These are phyloP conservation scores for Mythimna vitellina DNA, from an alignment of 2,888 invertebrate species.

Conservation along the genomic window DNA sequence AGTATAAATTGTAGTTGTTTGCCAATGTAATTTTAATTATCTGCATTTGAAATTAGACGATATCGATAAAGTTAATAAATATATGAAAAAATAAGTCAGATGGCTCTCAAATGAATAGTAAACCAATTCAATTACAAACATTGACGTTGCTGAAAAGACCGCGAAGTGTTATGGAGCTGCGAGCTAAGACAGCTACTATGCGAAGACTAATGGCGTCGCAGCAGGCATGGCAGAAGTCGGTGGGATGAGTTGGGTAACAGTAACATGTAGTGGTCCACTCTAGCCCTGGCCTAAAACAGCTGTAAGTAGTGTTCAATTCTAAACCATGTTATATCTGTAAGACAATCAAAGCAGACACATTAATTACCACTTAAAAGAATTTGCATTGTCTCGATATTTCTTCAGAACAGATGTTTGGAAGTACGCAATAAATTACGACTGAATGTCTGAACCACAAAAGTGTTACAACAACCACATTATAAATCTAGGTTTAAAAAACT, in stretches of 20 bases:
- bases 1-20: not conserved
- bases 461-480: slow-evolving; percentile 52
- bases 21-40: not conserved
- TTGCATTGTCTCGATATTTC: slow-evolving; percentile 7
- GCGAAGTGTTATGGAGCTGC: not conserved
- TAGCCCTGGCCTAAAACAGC: not conserved
- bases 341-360: not conserved
- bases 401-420: slow-evolving; percentile 28
- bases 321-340: not conserved
- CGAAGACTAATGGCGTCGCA: too few relatives aligned
- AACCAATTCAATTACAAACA: not conserved
- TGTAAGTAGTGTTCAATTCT: not conserved
- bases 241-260: not conserved
- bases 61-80: not conserved
- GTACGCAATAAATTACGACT: slow-evolving; percentile 46
- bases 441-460: slow-evolving; percentile 43
- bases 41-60: not conserved
- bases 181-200: too few relatives aligned
- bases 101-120: not conserved
- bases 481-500: slow-evolving; percentile 49
- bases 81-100: not conserved
- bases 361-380: slow-evolving; percentile 24
- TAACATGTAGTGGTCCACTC: not conserved
- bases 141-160: not conserved
- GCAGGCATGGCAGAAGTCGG: not conserved